A percentile compares a stretch with the other conserved stretches of the same genome.
These are phyloP conservation scores for Sacculina carcini DNA, from an alignment of 2,888 invertebrate species.

Conservation along the genomic window DNA sequence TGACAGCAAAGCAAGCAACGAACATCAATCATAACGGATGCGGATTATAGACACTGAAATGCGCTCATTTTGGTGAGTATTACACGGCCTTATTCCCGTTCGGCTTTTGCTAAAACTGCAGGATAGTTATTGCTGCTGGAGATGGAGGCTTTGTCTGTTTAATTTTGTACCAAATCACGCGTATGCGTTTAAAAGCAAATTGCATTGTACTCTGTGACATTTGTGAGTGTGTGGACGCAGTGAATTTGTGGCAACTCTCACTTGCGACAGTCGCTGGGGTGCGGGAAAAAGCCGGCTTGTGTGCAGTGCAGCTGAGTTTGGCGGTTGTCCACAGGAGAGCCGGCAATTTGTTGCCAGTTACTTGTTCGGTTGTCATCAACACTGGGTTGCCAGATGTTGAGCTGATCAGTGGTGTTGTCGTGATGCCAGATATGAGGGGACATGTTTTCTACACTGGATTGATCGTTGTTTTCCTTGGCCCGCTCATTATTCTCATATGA, in stretches of 20 bases:
- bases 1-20: background rate
- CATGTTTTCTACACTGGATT: too few species aligned
- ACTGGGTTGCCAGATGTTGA: background rate
- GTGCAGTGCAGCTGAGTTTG: conserved; percentile 7
- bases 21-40: too few species aligned
- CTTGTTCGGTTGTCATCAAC: background rate
- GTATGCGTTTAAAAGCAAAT: too few species aligned
- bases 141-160: too few species aligned
- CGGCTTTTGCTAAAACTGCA: too few species aligned
- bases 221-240: background rate
- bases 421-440: background rate
- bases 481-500: too few species aligned
- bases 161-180: too few species aligned
- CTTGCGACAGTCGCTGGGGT: conserved; percentile 17
- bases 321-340: background rate
- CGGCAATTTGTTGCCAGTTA: background rate
- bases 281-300: conserved; percentile 14
- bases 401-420: background rate
- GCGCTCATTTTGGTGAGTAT: too few species aligned
- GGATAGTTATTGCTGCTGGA: background rate
- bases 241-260: background rate
- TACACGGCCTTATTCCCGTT: too few species aligned
- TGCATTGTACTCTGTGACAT: too few species aligned
- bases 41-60: too few species aligned
- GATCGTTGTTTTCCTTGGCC: too few species aligned